phyloP scores from a whole-genome alignment of 1,140 invertebrate genomes.

The Sinonovacula constricta region DNA sequence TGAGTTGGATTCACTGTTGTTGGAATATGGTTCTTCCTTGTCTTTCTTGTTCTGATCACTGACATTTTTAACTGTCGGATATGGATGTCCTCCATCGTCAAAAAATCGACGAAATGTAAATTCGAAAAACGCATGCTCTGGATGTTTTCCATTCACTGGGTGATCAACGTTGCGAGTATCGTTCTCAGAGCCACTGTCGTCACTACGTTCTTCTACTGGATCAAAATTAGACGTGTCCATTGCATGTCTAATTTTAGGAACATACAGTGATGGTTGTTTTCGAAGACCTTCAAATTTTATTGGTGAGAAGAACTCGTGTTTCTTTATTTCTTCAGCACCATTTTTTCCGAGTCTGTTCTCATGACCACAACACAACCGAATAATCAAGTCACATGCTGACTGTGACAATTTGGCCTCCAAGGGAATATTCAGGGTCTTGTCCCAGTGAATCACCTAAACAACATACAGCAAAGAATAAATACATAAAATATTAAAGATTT shows the following conservation, averaged over 20 bases:
- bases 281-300: slow-evolving; percentile 93
- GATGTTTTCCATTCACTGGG: slow-evolving; percentile 83
- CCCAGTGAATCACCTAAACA: slow-evolving; percentile 98
- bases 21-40: slow-evolving; percentile 32
- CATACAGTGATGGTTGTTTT: slow-evolving; percentile 92
- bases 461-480: too few species aligned
- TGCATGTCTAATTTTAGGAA: slow-evolving; percentile 94
- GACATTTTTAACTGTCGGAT: slow-evolving; percentile 47
- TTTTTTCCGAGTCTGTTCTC: slow-evolving; percentile 94
- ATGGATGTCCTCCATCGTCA: slow-evolving; percentile 81
- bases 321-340: slow-evolving; percentile 94
- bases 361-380: slow-evolving; percentile 92
- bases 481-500: too few species aligned
- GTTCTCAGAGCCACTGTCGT: slow-evolving; percentile 82
- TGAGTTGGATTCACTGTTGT: slow-evolving; percentile 64
- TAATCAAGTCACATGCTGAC: slow-evolving; percentile 94
- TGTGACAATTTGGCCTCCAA: slow-evolving; percentile 90
- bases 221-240: slow-evolving; percentile 94
- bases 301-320: slow-evolving; percentile 93
- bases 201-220: slow-evolving; percentile 89
- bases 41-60: slow-evolving; percentile 45
- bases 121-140: slow-evolving; percentile 98
- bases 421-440: slow-evolving; percentile 91
- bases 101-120: slow-evolving; percentile 99
- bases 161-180: slow-evolving; percentile 80